Evolutionary conservation across 2,888 invertebrate genomes (phyloP).

Genomic region (Neocrepidodera transversa): DNA sequence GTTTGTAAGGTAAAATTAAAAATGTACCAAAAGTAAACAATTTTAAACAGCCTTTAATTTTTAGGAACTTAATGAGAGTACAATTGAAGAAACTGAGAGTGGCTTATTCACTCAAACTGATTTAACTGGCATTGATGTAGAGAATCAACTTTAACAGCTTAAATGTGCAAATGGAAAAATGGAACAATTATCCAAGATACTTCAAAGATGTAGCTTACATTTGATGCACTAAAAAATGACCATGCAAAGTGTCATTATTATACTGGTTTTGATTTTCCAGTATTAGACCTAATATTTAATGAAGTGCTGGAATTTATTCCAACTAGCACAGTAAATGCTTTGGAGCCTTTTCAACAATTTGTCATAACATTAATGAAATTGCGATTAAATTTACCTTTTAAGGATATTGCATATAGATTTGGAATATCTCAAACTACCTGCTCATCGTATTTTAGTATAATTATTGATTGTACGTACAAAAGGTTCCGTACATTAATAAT

Average conservation of each 20-base stretch:
- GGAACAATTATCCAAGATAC: too few species aligned
- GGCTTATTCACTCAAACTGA: too few species aligned
- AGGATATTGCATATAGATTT: constrained; percentile 33
- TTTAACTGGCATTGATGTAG: too few species aligned
- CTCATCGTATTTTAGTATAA: constrained; percentile 23
- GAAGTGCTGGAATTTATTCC: neutral
- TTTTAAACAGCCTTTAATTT: too few species aligned
- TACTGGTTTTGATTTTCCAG: neutral
- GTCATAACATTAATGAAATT: constrained; percentile 30
- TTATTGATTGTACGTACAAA: constrained; percentile 19
- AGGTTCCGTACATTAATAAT: constrained; percentile 30
- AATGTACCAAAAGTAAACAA: too few species aligned
- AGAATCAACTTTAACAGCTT: too few species aligned
- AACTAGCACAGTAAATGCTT: neutral
- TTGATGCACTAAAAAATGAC: too few species aligned
- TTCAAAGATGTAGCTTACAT: too few species aligned
- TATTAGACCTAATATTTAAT: neutral
- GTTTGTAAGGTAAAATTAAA: too few species aligned
- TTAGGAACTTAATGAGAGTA: too few species aligned
- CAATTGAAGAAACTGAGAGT: too few species aligned
- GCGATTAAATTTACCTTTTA: constrained; percentile 30
- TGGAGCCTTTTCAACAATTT: constrained; percentile 13
- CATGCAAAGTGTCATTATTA: neutral
- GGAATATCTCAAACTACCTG: constrained; percentile 23
- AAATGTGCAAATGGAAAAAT: too few species aligned